Percentiles rank a stretch among this genome's conserved stretches.
Conservation (phyloP, 35 echinoderm and acorn worm species). For the Anneissia japonica region DNA sequence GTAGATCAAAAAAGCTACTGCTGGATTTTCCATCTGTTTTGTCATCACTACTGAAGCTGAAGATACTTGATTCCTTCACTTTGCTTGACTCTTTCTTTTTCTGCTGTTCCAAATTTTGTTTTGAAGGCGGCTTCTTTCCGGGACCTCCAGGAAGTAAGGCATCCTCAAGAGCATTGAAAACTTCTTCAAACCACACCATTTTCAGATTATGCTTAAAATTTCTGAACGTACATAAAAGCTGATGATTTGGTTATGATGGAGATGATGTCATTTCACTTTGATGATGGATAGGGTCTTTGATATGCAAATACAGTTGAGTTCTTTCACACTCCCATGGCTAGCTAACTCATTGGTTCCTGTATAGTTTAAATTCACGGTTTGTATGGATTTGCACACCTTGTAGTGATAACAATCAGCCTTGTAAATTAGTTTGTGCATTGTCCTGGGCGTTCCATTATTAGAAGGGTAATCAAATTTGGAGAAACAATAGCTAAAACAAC, state of each 20-base stretch:
- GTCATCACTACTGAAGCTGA: neutral
- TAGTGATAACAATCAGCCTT: neutral
- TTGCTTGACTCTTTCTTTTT: neutral
- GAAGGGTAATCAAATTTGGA: neutral
- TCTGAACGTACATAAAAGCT: neutral
- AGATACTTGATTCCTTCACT: neutral
- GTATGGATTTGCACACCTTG: neutral
- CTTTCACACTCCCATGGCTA: neutral
- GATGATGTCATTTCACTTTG: neutral
- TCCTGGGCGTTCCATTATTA: neutral
- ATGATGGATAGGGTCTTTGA: neutral
- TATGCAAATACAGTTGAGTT: neutral
- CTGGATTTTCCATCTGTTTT: neutral
- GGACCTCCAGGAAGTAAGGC: neutral
- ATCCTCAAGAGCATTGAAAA: neutral
- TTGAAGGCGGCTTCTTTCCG: neutral
- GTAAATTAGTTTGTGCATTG: neutral
- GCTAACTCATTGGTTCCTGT: neutral
- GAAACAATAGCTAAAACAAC: too few species aligned
- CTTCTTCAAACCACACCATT: neutral
- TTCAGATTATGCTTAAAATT: neutral
- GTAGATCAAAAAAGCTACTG: neutral
- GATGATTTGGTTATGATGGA: neutral
- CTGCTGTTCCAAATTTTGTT: neutral
- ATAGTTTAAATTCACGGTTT: neutral